Conservation (phyloP, 2,797 vertebrate species). For the Pangasius krempfi region DNA sequence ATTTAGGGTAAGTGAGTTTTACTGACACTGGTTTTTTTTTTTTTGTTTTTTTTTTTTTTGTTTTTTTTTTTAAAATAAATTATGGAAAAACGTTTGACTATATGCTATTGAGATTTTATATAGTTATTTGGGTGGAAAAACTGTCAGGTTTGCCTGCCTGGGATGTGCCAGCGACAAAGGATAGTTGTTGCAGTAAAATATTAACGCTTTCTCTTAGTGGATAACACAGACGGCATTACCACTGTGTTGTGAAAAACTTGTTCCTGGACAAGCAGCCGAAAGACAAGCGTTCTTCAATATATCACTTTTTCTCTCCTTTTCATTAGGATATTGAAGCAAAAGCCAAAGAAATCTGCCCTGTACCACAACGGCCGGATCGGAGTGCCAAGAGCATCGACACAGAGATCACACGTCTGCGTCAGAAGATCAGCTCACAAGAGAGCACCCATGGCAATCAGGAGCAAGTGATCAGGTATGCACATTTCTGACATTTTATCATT, state of each 20-base stretch:
- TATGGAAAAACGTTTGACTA: background rate
- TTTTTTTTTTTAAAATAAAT: background rate
- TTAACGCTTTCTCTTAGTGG: background rate
- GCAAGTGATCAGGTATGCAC: constrained; percentile 67
- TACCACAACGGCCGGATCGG: constrained; percentile 58
- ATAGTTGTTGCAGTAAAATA: background rate
- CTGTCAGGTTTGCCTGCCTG: background rate
- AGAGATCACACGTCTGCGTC: constrained; percentile 69
- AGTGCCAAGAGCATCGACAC: constrained; percentile 66
- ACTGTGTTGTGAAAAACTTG: background rate
- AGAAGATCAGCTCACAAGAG: constrained; percentile 66
- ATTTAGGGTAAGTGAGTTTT: background rate
- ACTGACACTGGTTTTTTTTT: background rate
- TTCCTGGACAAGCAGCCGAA: background rate
- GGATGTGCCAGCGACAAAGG: background rate
- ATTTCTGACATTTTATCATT: background rate
- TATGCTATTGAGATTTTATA: background rate
- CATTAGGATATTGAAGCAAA: constrained; percentile 53
- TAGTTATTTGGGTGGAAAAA: background rate
- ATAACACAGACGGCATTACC: background rate
- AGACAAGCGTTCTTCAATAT: background rate
- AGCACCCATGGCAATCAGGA: constrained; percentile 69
- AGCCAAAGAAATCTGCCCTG: constrained; percentile 67
- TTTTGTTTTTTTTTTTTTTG: too few species aligned
- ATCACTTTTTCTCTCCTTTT: constrained; percentile 1